Percentiles rank a stretch among this genome's conserved stretches.
These are phyloP conservation scores for Xiphias gladius DNA, from an alignment of 2,113 vertebrate genomes.

Conservation along the genomic window DNA sequence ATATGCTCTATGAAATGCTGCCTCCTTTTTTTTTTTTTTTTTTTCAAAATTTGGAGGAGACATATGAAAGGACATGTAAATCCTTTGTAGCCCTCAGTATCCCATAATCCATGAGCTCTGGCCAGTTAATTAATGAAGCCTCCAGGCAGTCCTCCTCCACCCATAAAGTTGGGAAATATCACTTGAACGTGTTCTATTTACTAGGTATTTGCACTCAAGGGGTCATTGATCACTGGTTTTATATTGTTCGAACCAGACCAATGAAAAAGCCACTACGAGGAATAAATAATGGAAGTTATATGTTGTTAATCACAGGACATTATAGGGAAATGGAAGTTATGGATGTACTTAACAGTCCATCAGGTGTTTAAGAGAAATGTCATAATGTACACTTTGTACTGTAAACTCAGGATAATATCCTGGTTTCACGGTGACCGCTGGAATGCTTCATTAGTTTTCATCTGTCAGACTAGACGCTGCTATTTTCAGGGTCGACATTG, in stretches of 20 bases:
- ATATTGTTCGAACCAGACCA: conserved; percentile 50
- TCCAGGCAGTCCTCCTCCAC: conserved; percentile 12
- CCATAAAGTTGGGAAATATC: conserved; percentile 43
- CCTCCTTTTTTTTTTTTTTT: not conserved
- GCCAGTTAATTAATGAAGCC: conserved; percentile 55
- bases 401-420: not conserved
- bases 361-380: not conserved
- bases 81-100: conserved; percentile 6
- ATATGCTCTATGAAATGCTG: not conserved
- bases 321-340: conserved; percentile 26
- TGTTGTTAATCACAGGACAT: conserved; percentile 46
- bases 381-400: not conserved
- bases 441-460: conserved; percentile 49
- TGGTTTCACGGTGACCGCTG: not conserved
- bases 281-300: conserved; percentile 44
- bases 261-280: conserved; percentile 45
- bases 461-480: conserved; percentile 15
- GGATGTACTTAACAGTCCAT: conserved; percentile 9
- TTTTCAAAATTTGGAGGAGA: conserved; percentile 23
- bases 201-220: conserved; percentile 41
- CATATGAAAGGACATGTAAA: not conserved
- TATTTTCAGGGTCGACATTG: not conserved
- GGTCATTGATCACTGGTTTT: conserved; percentile 61
- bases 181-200: conserved; percentile 19
- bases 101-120: conserved; percentile 35